These are phyloP conservation scores for Teleopsis dalmanni DNA, from an alignment of 1,140 invertebrate genomes.

Conservation along the genomic window DNA sequence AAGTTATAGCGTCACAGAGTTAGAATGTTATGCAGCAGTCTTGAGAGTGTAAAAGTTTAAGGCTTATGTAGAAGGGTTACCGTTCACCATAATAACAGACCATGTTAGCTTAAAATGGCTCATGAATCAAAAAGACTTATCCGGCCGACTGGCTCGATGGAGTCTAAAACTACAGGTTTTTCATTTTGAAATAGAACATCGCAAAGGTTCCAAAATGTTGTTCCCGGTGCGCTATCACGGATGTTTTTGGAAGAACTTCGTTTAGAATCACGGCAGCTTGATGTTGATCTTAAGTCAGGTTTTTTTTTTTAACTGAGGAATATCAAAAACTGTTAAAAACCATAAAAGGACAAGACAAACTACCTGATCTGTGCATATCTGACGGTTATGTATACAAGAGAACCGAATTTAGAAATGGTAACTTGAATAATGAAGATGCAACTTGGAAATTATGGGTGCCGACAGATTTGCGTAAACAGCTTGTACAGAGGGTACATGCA, in stretches of 20 bases:
- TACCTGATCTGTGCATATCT: background rate
- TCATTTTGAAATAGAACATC: constrained; percentile 27
- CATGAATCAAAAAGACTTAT: constrained; percentile 14
- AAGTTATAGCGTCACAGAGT: constrained; percentile 18
- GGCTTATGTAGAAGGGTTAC: constrained; percentile 35
- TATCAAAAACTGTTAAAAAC: background rate
- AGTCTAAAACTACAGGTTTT: constrained; percentile 17
- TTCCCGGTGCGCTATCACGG: constrained; percentile 8
- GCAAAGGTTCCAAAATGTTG: constrained; percentile 22
- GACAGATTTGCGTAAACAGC: no score
- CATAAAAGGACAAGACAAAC: background rate
- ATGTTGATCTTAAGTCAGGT: background rate
- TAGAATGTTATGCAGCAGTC: no score
- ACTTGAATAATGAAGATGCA: background rate
- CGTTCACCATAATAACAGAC: constrained; percentile 39
- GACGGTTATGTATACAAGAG: background rate
- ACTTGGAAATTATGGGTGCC: constrained; percentile 6
- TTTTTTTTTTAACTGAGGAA: background rate
- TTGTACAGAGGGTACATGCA: no score
- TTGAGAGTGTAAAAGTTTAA: constrained; percentile 45
- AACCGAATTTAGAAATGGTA: background rate
- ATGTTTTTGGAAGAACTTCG: background rate
- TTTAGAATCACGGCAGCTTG: background rate
- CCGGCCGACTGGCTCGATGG: constrained; percentile 29
- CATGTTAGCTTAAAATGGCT: constrained; percentile 20